Conservation (phyloP, 2,797 vertebrate genomes). For the Protonibea diacanthus region DNA sequence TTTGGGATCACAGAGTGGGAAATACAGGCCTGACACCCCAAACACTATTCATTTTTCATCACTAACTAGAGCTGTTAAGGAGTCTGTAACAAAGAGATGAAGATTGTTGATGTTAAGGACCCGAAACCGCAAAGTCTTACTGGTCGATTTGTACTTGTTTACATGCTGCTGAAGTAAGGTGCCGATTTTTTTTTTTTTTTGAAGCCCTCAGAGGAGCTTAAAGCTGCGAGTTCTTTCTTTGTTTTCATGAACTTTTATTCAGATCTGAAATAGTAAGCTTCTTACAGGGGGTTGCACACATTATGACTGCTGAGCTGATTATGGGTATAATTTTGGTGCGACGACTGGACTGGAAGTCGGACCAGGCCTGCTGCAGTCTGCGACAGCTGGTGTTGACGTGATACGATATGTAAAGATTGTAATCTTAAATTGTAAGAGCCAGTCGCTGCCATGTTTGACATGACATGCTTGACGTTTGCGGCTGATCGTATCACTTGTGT, state of each 20-base stretch:
- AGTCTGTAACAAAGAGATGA: slow-evolving; percentile 25
- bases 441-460: background rate
- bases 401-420: background rate
- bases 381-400: background rate
- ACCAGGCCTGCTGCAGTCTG: background rate
- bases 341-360: background rate
- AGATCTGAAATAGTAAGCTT: background rate
- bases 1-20: slow-evolving; percentile 86
- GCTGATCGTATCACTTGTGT: background rate
- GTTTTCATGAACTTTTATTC: slow-evolving; percentile 9
- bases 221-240: background rate
- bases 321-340: background rate
- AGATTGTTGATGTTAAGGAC: background rate
- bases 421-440: background rate
- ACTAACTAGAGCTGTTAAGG: slow-evolving; percentile 17
- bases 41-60: slow-evolving; percentile 26
- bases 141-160: slow-evolving; percentile 24
- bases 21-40: slow-evolving; percentile 56
- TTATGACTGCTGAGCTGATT: background rate
- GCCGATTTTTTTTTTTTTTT: background rate
- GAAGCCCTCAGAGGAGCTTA: background rate
- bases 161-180: slow-evolving; percentile 13
- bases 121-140: background rate
- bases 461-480: background rate
- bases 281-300: background rate